Evolutionary conservation across 2,888 invertebrate genomes (phyloP), one percentile per base, ranked within the genome.

Genomic region (Caenorhabditis sulstoni): DNA sequence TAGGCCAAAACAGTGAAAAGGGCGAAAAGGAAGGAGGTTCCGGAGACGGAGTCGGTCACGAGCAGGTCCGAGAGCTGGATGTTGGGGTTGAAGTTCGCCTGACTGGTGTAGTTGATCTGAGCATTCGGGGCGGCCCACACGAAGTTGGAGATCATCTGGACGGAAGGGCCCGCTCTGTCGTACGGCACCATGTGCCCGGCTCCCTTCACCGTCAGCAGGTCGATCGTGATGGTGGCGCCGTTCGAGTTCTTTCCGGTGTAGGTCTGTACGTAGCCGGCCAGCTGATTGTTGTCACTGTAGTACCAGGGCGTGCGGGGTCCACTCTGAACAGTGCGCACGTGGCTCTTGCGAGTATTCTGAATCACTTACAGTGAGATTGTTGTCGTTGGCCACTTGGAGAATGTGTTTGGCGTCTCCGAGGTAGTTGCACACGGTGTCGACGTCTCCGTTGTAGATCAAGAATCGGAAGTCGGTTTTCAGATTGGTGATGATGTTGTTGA

Each of bases 391-490:
- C 12, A 88, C 83, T 41, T 87, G 74, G n/a, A 68, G 68, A 59
- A 87, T 86, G 61, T 85, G 82, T 80, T 86, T 85, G 16, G 87
- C 81, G 61, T 86, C 88, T 45, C 88, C 88, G 22, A 88, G 70
- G 66, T 84, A 88, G 68, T 88, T 88, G 79, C 88, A 88, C 1
- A 87, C 87, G 8, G 87, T 86, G 49, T 87, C 87, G 1, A 83
- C 85, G 53, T 85, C 83, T 52, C 87, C 88, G 68, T 88, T 88
- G 74, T 85, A 88, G 70, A 88, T 80, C 57, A 88, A 61, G 66
- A 87, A 83, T 22, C 86, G 85, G 83, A 87, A 88, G 62, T 84
- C 77, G 23, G 80, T 66, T 70, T 81, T 71, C 39, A 81, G 50
- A 23, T 52, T 44, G 7, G n/a, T 16, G 35, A 85, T 74, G 16